Evolutionary conservation across 2,888 invertebrate species (phyloP).

Genomic region (Eristalis pertinax): DNA sequence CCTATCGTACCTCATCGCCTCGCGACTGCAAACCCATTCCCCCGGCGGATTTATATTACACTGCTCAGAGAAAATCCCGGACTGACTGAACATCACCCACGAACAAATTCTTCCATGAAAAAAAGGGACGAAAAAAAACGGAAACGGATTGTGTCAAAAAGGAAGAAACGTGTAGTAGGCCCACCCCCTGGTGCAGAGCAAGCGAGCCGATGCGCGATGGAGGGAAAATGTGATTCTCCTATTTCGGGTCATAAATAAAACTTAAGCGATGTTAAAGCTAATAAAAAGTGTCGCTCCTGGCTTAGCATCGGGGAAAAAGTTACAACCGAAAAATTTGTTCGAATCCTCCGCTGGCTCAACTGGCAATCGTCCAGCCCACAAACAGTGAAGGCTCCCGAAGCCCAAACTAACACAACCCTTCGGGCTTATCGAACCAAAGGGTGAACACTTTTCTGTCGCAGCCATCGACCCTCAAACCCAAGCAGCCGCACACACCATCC

Average conservation of each 20-base stretch:
- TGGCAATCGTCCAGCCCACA: slow-evolving; percentile 70
- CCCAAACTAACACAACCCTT: slow-evolving; percentile 60
- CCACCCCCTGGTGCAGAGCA: background rate
- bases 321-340: slow-evolving; percentile 70
- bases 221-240: slow-evolving; percentile 62
- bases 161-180: slow-evolving; percentile 30
- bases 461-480: slow-evolving; percentile 4
- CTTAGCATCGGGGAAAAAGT: slow-evolving; percentile 68
- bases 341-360: slow-evolving; percentile 44
- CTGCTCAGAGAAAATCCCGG: slow-evolving; percentile 45
- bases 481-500: background rate
- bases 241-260: slow-evolving; percentile 71
- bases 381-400: slow-evolving; percentile 40
- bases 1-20: slow-evolving; percentile 16
- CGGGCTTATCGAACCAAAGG: slow-evolving; percentile 69
- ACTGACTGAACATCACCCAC: slow-evolving; percentile 52
- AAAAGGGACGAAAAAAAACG: background rate
- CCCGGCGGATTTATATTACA: slow-evolving; percentile 52
- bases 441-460: slow-evolving; percentile 49
- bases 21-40: slow-evolving; percentile 29
- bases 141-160: slow-evolving; percentile 12
- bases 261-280: slow-evolving; percentile 72
- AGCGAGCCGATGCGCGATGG: background rate
- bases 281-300: slow-evolving; percentile 71
- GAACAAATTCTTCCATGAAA: slow-evolving; percentile 20